Evolutionary conservation across 2,888 invertebrate genomes (phyloP).

Genomic region (Agrotis segetum): DNA sequence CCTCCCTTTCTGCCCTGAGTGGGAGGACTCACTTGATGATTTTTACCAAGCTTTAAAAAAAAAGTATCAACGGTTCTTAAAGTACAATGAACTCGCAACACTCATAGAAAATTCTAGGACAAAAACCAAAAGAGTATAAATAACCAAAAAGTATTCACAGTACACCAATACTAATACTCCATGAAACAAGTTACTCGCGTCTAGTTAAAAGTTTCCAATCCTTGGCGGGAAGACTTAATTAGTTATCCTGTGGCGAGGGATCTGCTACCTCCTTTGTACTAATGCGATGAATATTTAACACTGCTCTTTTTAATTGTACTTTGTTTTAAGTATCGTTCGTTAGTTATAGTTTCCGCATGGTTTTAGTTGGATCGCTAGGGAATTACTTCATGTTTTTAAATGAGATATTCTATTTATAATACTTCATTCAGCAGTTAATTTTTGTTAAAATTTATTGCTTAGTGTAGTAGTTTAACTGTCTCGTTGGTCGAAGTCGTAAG

Average conservation of each 20-base stretch:
- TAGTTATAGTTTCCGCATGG: background rate
- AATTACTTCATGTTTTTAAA: background rate
- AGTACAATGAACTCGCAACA: background rate
- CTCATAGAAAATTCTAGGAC: conserved; percentile 4
- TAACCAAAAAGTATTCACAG: conserved; percentile 25
- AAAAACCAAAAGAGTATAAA: conserved; percentile 18
- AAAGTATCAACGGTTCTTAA: conserved; percentile 3
- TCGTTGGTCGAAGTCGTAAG: too few species aligned
- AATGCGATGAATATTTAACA: conserved; percentile 47
- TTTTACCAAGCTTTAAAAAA: too few species aligned
- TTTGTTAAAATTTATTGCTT: too few species aligned
- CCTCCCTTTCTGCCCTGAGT: too few species aligned
- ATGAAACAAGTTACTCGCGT: conserved; percentile 62
- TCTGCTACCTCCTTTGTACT: conserved; percentile 27
- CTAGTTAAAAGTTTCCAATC: conserved; percentile 74
- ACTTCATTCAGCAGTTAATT: too few species aligned
- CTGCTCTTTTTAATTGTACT: conserved; percentile 27
- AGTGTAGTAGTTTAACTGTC: too few species aligned
- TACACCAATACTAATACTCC: conserved; percentile 26
- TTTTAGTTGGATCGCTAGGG: background rate
- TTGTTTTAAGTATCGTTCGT: conserved; percentile 23
- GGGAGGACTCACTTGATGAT: too few species aligned
- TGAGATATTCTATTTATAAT: background rate
- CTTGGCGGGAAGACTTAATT: conserved; percentile 69
- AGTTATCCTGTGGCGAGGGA: conserved; percentile 49